These are phyloP conservation scores for Xiphophorus hellerii DNA, from an alignment of 2,113 vertebrate species.

Conservation along the genomic window DNA sequence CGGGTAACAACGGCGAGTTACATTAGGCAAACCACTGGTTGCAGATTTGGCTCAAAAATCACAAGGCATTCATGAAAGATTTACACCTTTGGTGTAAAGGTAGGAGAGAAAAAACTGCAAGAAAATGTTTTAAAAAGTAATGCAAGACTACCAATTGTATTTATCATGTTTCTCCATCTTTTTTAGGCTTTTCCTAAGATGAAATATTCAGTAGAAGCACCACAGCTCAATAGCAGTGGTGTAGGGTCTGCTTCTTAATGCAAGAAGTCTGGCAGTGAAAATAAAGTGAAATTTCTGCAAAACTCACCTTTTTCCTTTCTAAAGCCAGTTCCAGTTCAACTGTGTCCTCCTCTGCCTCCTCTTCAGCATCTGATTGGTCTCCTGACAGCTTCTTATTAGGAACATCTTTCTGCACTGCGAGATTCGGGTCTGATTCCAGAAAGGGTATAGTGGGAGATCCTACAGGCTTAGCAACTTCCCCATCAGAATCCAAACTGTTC, in stretches of 20 bases:
- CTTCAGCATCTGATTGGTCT: conserved; percentile 80
- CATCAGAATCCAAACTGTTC: conserved; percentile 75
- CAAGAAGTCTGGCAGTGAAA: neutral
- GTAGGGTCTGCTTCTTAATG: neutral
- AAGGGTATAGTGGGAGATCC: conserved; percentile 29
- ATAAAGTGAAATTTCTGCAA: neutral
- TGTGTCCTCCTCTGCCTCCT: conserved; percentile 92
- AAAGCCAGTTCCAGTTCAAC: conserved; percentile 93
- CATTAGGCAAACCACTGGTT: neutral
- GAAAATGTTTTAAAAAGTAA: neutral
- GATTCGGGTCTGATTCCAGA: conserved; percentile 68
- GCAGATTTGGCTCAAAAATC: neutral
- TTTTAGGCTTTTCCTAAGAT: neutral
- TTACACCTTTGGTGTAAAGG: neutral
- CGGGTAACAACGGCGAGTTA: neutral
- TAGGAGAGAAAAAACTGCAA: neutral
- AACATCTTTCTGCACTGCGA: conserved; percentile 79
- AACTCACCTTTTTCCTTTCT: conserved; percentile 91
- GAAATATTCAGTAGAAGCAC: neutral
- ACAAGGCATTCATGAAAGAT: neutral
- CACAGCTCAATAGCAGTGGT: neutral
- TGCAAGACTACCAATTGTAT: no score
- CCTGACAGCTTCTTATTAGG: conserved; percentile 83
- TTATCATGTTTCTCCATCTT: no score
- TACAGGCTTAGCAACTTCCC: conserved; percentile 59